These are phyloP conservation scores for Bos taurus DNA, from an alignment of 2,113 vertebrate species.

Conservation along the genomic window DNA sequence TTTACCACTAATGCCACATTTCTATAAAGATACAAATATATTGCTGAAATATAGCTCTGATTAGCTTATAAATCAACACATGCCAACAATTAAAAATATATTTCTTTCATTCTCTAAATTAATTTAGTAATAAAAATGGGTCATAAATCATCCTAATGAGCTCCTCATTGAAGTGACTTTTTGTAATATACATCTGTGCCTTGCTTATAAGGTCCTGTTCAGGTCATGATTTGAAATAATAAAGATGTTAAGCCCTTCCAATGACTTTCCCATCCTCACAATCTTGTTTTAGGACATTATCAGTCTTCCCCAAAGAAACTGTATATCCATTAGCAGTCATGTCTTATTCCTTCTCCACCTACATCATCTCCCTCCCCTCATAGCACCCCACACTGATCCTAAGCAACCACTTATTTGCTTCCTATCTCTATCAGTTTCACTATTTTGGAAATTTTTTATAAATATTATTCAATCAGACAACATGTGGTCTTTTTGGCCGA, in stretches of 20 bases:
- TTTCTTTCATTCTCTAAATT: background rate
- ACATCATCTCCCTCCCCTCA: fast-evolving
- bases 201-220: background rate
- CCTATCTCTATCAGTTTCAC: background rate
- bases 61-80: background rate
- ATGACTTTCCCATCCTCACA: background rate
- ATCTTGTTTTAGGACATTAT: background rate
- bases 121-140: background rate
- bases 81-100: background rate
- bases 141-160: background rate
- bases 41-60: background rate
- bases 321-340: background rate
- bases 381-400: too few species aligned
- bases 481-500: background rate
- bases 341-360: background rate
- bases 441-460: background rate
- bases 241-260: background rate
- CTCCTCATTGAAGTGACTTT: background rate
- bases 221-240: background rate
- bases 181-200: background rate
- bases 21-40: background rate
- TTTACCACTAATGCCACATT: background rate
- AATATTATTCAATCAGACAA: background rate
- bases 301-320: background rate
- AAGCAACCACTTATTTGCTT: background rate